Evolutionary conservation across 2,797 vertebrate species (phyloP), one percentile per base, ranked within the genome.

Genomic region (Gobionotothen gibberifrons): DNA sequence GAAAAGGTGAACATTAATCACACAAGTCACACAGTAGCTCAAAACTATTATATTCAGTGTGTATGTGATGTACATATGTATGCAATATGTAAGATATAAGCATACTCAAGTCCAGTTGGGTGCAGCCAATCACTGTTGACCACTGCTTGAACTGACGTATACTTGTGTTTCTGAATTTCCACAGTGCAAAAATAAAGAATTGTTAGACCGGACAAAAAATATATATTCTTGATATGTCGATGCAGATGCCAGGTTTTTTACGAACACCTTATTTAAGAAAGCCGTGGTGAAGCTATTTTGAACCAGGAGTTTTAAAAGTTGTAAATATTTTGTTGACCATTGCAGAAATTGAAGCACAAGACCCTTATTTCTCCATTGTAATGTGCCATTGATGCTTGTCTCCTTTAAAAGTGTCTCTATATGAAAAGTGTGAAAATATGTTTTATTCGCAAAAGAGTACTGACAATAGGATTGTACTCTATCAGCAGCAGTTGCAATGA

Each of bases 381-480:
- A 52, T 15, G 3, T 52, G 15, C 3, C 39, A 58, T 22, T 8
- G n/a, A 16, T 51, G 53, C 29, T 65, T 77, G 7, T 51, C 32
- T 36, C 6, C 16, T 22, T 57, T 52, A 9, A 21, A 42, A 49
- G 5, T 15, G 40, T 29, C 51, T 74, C 26, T 21, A 55, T 9
- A 7, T 36, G 32, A 9, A 36, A 36, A 36, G 32, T 36, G 32
- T 36, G 8, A 9, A 58, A 48, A 36, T 36, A 56, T 49, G 6
- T 61, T 69, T 44, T 61, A 57, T 53, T 29, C 17, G 29, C 11
- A 7, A 49, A 46, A 42, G 56, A 36, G 11, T 62, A 39, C 11
- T 29, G 19, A 42, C 14, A 8, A 32, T 12, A 53, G 22, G 21
- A 16, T 36, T 59, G 3, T 5, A 43, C 11, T 21, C 40, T 9